These are phyloP conservation scores for Sus cebifrons DNA, from an alignment of 2,797 vertebrate species.

Conservation along the genomic window DNA sequence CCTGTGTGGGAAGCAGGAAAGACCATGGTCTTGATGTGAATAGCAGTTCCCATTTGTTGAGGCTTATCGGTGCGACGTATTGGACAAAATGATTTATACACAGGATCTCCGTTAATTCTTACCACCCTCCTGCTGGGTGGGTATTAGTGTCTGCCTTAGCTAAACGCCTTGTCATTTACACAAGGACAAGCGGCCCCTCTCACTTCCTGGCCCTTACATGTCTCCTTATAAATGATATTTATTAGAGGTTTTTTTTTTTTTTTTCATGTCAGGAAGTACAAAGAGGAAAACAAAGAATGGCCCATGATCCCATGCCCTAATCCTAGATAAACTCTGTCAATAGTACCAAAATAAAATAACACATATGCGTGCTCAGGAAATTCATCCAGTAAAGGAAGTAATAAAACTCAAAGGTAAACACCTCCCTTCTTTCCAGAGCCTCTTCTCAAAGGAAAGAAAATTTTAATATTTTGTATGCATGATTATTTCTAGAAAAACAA, in stretches of 20 bases:
- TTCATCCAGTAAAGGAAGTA: conserved; percentile 3
- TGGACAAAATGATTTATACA: neutral
- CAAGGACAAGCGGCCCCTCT: conserved; percentile 18
- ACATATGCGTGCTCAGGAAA: neutral
- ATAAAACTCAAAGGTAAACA: conserved; percentile 29
- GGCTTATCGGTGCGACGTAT: neutral
- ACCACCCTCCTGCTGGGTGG: neutral
- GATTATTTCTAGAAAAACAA: conserved; percentile 7
- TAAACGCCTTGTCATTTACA: conserved; percentile 67
- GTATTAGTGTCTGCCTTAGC: neutral
- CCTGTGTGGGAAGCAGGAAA: neutral
- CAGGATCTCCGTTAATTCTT: neutral
- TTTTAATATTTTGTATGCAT: neutral
- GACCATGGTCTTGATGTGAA: neutral
- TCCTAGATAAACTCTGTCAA: conserved; percentile 53
- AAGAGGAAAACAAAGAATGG: neutral
- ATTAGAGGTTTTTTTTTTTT: neutral
- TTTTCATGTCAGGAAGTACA: conserved; percentile 24
- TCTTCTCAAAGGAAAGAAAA: conserved; percentile 12
- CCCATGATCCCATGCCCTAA: neutral
- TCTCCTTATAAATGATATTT: conserved; percentile 52
- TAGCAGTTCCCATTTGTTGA: neutral
- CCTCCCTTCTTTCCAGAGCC: neutral
- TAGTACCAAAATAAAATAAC: conserved; percentile 54
- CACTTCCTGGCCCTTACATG: neutral